Conservation (phyloP, 2,113 vertebrate genomes). For the Chauna torquata region DNA sequence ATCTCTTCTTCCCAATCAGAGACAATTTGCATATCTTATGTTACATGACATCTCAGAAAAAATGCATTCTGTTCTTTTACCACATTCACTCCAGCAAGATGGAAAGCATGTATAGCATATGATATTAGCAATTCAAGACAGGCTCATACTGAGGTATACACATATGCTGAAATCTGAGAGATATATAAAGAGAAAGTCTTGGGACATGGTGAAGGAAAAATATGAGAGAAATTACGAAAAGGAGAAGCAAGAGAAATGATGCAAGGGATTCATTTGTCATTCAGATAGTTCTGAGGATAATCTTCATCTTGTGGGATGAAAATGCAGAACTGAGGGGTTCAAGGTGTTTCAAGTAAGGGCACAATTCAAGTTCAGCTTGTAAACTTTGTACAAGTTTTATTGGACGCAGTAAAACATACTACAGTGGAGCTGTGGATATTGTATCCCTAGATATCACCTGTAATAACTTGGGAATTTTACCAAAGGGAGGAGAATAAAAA, state of each 20-base stretch:
- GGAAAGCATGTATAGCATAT: background rate
- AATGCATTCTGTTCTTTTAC: conserved; percentile 28
- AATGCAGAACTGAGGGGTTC: background rate
- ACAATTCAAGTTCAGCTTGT: conserved; percentile 15
- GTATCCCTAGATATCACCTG: conserved; percentile 20
- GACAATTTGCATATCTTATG: conserved; percentile 53
- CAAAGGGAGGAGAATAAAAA: conserved; percentile 23
- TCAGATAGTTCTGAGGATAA: background rate
- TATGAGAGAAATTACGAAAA: background rate
- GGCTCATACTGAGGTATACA: background rate
- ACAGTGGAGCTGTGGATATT: conserved; percentile 6
- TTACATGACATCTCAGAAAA: conserved; percentile 29
- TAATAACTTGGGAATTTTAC: conserved; percentile 35
- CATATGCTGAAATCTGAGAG: background rate
- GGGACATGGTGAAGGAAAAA: background rate
- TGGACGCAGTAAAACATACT: conserved; percentile 27
- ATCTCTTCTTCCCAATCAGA: conserved; percentile 45
- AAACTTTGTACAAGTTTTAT: conserved; percentile 36
- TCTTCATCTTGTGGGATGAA: background rate
- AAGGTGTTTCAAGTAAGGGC: background rate
- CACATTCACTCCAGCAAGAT: background rate
- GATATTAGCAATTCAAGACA: conserved; percentile 5
- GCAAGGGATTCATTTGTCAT: background rate
- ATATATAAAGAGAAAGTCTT: background rate
- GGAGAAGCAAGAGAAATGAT: background rate